Percentiles rank a stretch among this genome's conserved stretches.
These are phyloP conservation scores for Glaucidium brasilianum DNA, from an alignment of 2,113 vertebrate species.

Conservation along the genomic window DNA sequence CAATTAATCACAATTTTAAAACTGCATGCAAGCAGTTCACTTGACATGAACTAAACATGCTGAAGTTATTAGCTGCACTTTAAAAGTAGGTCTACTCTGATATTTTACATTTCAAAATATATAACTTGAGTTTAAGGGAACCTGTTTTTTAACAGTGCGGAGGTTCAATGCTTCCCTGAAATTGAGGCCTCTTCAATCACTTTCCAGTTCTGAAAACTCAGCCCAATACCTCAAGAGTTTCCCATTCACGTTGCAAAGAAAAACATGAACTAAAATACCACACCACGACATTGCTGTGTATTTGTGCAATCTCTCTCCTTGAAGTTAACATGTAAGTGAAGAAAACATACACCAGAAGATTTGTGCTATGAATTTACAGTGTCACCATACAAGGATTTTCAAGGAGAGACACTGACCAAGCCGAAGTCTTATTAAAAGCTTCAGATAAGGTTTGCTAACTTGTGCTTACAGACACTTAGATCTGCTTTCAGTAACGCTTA, in stretches of 20 bases:
- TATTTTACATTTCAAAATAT: background rate
- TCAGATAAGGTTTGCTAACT: background rate
- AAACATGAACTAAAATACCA: background rate
- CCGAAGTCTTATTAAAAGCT: constrained; percentile 28
- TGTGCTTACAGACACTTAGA: constrained; percentile 1
- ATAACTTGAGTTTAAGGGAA: background rate
- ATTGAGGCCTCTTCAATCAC: background rate
- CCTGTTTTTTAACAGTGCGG: background rate
- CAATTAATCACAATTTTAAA: background rate
- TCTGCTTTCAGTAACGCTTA: background rate
- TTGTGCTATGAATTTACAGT: background rate
- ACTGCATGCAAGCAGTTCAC: background rate
- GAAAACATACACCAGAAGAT: background rate
- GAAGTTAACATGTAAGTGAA: background rate
- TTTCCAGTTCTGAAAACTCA: background rate
- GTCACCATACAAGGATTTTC: background rate
- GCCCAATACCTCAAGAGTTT: background rate
- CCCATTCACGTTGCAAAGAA: background rate
- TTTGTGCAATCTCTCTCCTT: background rate
- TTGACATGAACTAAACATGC: background rate
- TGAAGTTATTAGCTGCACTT: background rate
- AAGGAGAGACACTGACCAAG: background rate
- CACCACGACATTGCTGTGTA: background rate
- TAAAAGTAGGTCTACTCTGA: background rate
- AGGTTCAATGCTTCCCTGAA: background rate